phyloP scores from a whole-genome alignment of 2,888 invertebrate genomes.

The Prostheceraeus crozeri region DNA sequence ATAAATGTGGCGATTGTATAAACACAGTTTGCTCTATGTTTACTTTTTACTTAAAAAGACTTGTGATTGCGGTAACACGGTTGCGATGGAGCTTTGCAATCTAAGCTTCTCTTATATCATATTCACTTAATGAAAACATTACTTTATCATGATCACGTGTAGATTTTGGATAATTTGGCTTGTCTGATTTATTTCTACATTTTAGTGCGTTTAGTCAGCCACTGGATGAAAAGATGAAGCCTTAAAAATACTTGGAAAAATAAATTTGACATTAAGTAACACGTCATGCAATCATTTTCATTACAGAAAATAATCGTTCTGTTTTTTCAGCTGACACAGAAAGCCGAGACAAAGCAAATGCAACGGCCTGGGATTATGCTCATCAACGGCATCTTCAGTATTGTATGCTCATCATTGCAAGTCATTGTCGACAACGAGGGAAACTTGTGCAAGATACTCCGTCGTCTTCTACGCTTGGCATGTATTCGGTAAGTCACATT shows the following conservation, averaged over 20 bases:
- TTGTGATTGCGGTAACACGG: too few relatives aligned
- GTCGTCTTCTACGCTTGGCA: too few relatives aligned
- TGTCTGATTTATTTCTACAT: background rate
- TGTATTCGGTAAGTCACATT: too few relatives aligned
- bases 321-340: slow-evolving; percentile 48
- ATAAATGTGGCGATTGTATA: too few relatives aligned
- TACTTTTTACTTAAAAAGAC: too few relatives aligned
- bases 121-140: too few relatives aligned
- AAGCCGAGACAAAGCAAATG: slow-evolving; percentile 48
- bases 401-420: slow-evolving; percentile 55
- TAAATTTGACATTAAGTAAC: background rate
- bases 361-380: slow-evolving; percentile 55
- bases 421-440: slow-evolving; percentile 51
- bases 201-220: background rate
- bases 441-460: too few relatives aligned
- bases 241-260: background rate
- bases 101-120: too few relatives aligned
- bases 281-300: slow-evolving; percentile 18
- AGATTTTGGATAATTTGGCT: too few relatives aligned
- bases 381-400: slow-evolving; percentile 53
- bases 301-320: background rate
- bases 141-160: too few relatives aligned
- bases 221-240: background rate
- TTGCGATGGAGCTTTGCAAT: too few relatives aligned
- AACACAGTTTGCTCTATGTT: too few relatives aligned